These are phyloP conservation scores for Leptopilina myrica DNA, from an alignment of 2,888 invertebrate genomes.

Conservation along the genomic window DNA sequence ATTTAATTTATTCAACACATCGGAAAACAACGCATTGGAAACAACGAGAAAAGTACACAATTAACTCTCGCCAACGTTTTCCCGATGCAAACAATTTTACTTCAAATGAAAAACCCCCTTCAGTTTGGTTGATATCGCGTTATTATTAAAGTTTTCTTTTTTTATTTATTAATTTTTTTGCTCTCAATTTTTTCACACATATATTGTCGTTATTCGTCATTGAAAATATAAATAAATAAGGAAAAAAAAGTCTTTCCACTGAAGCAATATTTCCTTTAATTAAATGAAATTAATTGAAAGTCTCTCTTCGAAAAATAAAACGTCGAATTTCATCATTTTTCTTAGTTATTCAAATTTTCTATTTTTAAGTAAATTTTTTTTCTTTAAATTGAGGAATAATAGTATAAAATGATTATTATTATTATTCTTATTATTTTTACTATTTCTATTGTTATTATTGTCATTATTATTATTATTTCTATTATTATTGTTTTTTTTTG, in stretches of 20 bases:
- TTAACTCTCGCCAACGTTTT: conserved; percentile 25
- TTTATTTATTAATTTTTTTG: neutral
- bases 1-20: conserved; percentile 26
- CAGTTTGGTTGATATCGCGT: neutral
- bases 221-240: neutral
- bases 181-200: neutral
- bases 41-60: conserved; percentile 21
- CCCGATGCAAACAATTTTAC: conserved; percentile 22
- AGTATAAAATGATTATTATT: no score
- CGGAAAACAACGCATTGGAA: neutral
- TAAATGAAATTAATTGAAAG: no score
- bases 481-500: neutral
- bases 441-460: no score
- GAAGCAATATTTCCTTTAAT: no score
- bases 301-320: no score
- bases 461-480: neutral
- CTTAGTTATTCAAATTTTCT: no score
- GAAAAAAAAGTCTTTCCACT: no score
- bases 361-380: no score
- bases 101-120: neutral
- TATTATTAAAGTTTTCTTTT: no score
- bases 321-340: no score
- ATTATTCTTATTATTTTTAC: no score
- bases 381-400: no score
- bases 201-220: neutral